Conservation (phyloP, 1,140 invertebrate genomes). For the Spodoptera frugiperda region DNA sequence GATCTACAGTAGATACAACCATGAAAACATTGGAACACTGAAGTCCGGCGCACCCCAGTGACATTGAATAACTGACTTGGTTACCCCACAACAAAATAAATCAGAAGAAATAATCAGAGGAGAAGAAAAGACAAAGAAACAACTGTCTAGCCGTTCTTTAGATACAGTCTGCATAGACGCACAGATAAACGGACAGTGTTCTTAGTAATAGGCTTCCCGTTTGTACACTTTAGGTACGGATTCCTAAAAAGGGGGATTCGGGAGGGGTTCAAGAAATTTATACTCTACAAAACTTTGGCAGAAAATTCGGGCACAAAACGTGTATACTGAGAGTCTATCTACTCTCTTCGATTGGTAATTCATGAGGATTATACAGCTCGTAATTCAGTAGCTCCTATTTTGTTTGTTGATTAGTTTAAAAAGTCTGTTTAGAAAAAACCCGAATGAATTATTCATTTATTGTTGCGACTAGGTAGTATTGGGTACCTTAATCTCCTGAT, state of each 20-base stretch:
- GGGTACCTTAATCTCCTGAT: conserved; percentile 29
- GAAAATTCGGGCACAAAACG: conserved; percentile 41
- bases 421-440: conserved; percentile 35
- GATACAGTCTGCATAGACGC: no score
- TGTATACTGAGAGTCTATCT: conserved; percentile 6
- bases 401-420: conserved; percentile 44
- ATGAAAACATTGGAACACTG: no score
- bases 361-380: conserved; percentile 47
- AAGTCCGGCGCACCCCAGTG: no score
- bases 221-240: no score
- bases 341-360: conserved; percentile 43
- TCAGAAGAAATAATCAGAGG: no score
- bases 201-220: no score
- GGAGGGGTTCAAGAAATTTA: conserved; percentile 38
- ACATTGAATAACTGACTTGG: no score
- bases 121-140: no score
- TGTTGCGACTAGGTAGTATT: conserved; percentile 38
- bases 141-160: no score
- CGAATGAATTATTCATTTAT: conserved; percentile 39
- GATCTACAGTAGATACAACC: no score
- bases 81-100: no score
- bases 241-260: conserved; percentile 10
- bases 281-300: conserved; percentile 41
- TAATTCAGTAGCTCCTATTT: conserved; percentile 21
- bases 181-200: no score